A percentile compares a stretch with the other conserved stretches of the same genome.
Evolutionary conservation across 1,140 invertebrate species (phyloP).

Genomic region (Tetramorium alpestre): DNA sequence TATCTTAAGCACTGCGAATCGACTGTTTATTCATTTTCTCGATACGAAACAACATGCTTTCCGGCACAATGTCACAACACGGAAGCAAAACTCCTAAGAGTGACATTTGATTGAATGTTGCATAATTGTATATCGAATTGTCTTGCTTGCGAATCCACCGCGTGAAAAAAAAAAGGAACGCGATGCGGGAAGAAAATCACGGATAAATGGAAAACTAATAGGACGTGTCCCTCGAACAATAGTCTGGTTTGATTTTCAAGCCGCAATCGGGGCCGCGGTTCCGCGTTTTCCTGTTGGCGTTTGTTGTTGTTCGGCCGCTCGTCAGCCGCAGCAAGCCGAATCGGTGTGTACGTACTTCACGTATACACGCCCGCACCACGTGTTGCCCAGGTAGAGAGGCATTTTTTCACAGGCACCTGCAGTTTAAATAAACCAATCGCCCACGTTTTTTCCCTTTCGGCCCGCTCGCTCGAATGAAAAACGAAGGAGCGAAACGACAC

Average conservation of each 20-base stretch:
- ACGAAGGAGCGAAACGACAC: slow-evolving; percentile 74
- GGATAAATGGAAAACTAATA: slow-evolving; percentile 80
- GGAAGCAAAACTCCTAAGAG: neutral
- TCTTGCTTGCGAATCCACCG: neutral
- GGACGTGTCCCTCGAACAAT: slow-evolving; percentile 74
- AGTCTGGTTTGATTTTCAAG: slow-evolving; percentile 79
- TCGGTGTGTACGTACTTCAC: slow-evolving; percentile 53
- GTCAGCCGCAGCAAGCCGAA: slow-evolving; percentile 79
- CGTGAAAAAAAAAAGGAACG: neutral
- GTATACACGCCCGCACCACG: neutral
- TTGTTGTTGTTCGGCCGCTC: slow-evolving; percentile 81
- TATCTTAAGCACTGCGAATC: neutral
- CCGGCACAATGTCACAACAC: neutral
- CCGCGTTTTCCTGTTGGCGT: slow-evolving; percentile 78
- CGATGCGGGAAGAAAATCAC: slow-evolving; percentile 29
- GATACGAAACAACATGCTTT: neutral
- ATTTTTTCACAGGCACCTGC: slow-evolving; percentile 78
- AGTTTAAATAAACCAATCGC: slow-evolving; percentile 81
- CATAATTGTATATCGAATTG: neutral
- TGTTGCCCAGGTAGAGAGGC: slow-evolving; percentile 33
- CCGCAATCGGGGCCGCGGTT: slow-evolving; percentile 73
- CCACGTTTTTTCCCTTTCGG: slow-evolving; percentile 63
- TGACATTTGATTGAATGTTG: slow-evolving; percentile 2
- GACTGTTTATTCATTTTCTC: neutral
- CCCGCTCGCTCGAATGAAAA: slow-evolving; percentile 72